Conservation (phyloP, 2,888 invertebrate species). For the Xestia rhomboidea region DNA sequence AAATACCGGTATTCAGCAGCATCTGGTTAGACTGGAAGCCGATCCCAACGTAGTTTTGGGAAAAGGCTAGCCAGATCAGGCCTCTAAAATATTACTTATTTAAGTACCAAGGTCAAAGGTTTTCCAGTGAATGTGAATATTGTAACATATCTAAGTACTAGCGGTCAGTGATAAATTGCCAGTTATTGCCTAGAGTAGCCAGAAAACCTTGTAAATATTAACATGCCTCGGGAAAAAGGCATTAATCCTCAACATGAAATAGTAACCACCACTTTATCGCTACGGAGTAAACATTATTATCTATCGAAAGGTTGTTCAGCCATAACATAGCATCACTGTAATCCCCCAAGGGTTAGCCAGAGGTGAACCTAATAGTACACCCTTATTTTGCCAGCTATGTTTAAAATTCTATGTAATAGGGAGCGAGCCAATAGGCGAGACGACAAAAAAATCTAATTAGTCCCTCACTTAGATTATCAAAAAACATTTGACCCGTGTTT, state of each 20-base stretch:
- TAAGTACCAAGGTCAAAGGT: background rate
- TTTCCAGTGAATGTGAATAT: background rate
- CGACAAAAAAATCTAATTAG: too few relatives aligned
- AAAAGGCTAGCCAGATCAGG: background rate
- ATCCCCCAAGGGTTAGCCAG: background rate
- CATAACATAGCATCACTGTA: background rate
- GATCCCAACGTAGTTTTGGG: background rate
- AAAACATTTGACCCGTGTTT: too few relatives aligned
- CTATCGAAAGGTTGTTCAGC: background rate
- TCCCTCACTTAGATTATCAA: too few relatives aligned
- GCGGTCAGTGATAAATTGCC: background rate
- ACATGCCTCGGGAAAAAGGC: background rate
- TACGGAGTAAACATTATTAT: background rate
- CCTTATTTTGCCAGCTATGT: background rate
- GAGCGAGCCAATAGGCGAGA: too few relatives aligned
- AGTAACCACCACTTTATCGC: background rate
- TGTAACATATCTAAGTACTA: background rate
- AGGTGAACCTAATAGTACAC: background rate
- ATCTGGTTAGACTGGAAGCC: background rate
- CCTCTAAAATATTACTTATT: background rate
- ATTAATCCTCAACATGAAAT: background rate
- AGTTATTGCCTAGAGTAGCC: background rate
- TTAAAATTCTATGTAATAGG: too few relatives aligned
- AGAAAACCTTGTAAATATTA: background rate
- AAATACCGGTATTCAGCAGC: background rate